A percentile compares a stretch with the other conserved stretches of the same genome.
Conservation (phyloP, 2,888 invertebrate genomes). For the Macropis europaea region DNA sequence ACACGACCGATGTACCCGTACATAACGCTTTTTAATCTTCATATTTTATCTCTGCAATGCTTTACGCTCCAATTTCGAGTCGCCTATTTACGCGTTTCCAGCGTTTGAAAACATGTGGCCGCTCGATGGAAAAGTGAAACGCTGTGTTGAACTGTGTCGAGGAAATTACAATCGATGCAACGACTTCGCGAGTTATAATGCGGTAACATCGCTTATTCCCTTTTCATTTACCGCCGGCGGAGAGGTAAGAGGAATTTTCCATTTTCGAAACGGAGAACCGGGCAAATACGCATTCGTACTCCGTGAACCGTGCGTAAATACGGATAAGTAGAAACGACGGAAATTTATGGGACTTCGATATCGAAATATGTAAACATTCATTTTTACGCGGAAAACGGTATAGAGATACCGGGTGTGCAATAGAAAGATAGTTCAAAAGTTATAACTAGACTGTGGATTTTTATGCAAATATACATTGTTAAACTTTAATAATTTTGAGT, state of each 20-base stretch:
- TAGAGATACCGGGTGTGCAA: no score
- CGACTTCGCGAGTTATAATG: not conserved
- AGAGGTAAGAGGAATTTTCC: not conserved
- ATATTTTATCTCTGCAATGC: not conserved
- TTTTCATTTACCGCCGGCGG: not conserved
- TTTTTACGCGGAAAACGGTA: not conserved
- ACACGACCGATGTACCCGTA: not conserved
- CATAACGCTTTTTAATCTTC: not conserved
- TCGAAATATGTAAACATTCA: conserved; percentile 1
- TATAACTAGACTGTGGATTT: no score
- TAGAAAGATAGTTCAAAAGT: no score
- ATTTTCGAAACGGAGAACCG: not conserved
- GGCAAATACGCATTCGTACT: not conserved
- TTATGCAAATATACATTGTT: no score
- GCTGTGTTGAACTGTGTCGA: not conserved
- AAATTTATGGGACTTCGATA: conserved; percentile 12
- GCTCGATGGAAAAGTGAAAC: not conserved
- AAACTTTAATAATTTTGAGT: no score
- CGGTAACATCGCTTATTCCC: not conserved
- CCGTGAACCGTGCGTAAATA: not conserved
- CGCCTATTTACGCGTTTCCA: not conserved
- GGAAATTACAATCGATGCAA: not conserved
- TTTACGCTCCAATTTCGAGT: not conserved
- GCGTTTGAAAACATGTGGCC: not conserved
- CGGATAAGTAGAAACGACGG: not conserved